Conservation (phyloP, 2,113 vertebrate species). For the Zapornia atra region DNA sequence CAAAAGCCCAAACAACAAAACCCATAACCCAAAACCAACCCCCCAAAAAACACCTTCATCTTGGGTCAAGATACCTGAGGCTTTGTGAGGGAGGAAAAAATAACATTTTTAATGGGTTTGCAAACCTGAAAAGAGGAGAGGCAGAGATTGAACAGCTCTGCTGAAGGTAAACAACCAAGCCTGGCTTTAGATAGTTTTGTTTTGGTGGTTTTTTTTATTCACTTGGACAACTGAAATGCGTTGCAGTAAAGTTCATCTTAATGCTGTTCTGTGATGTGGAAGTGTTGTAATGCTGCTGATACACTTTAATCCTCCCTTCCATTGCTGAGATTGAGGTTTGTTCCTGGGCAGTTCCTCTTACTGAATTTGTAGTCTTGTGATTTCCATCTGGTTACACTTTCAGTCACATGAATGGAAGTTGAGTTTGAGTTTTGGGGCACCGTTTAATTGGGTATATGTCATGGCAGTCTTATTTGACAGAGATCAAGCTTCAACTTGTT, state of each 20-base stretch:
- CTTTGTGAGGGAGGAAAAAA: background rate
- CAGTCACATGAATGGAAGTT: background rate
- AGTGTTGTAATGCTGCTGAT: background rate
- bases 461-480: background rate
- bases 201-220: background rate
- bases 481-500: background rate
- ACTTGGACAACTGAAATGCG: background rate
- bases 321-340: background rate
- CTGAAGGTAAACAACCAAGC: background rate
- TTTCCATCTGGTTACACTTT: background rate
- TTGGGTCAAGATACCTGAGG: background rate
- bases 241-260: background rate
- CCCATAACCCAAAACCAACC: background rate
- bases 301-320: background rate
- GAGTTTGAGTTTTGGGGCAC: background rate
- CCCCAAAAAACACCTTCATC: background rate
- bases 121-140: background rate
- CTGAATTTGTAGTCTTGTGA: background rate
- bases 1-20: background rate
- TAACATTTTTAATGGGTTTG: background rate
- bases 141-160: background rate
- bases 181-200: background rate
- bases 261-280: background rate
- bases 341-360: background rate
- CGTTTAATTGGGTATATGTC: background rate